These are phyloP conservation scores for Venusia cambrica DNA, from an alignment of 2,888 invertebrate genomes.

Conservation along the genomic window DNA sequence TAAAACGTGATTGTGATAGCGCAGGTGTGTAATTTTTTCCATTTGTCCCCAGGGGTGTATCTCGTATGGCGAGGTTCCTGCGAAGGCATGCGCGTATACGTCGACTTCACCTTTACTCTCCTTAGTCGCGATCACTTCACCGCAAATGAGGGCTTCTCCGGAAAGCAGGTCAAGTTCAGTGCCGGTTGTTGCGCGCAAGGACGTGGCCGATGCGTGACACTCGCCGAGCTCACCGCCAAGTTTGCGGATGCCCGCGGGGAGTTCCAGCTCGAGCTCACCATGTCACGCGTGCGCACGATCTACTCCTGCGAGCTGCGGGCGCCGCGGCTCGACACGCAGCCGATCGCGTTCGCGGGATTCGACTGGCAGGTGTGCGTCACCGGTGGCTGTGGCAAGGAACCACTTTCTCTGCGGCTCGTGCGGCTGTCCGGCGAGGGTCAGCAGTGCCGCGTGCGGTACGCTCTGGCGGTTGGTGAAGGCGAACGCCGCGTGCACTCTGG, in stretches of 20 bases:
- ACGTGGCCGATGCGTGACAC: constrained; percentile 86
- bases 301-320: constrained; percentile 86
- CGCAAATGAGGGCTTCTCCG: constrained; percentile 89
- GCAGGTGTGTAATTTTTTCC: constrained; percentile 1
- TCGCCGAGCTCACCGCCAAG: constrained; percentile 85
- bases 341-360: constrained; percentile 89
- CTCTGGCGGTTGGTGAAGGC: constrained; percentile 85
- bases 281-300: constrained; percentile 87
- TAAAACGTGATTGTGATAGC: too few species aligned
- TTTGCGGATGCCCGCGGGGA: constrained; percentile 91
- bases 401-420: constrained; percentile 80
- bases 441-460: constrained; percentile 87
- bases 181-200: constrained; percentile 87
- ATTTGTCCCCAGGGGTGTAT: constrained; percentile 86
- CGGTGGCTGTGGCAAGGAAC: constrained; percentile 81
- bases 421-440: constrained; percentile 91
- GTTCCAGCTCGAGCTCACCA: constrained; percentile 88
- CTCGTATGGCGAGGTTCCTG: constrained; percentile 89
- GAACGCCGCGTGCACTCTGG: constrained; percentile 85
- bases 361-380: constrained; percentile 89
- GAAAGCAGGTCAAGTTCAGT: constrained; percentile 86
- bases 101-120: constrained; percentile 90
- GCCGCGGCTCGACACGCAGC: constrained; percentile 76
- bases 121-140: constrained; percentile 91
- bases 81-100: constrained; percentile 87